Conservation (phyloP, 2,113 vertebrate genomes). For the Puntigrus tetrazona region DNA sequence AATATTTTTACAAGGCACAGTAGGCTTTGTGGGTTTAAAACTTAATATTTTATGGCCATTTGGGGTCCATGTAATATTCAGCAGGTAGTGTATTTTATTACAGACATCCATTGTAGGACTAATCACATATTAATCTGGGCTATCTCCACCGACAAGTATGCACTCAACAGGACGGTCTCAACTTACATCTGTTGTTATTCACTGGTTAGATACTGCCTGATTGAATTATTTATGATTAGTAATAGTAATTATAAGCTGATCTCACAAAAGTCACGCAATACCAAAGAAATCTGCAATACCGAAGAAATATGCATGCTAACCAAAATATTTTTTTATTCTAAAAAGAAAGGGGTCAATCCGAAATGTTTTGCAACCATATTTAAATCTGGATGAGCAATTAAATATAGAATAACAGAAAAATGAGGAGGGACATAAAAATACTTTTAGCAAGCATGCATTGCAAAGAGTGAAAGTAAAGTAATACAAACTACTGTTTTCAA, state of each 20-base stretch:
- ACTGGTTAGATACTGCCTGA: background rate
- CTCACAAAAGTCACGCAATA: background rate
- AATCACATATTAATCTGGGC: background rate
- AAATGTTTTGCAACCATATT: background rate
- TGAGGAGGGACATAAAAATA: background rate
- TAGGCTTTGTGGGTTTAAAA: background rate
- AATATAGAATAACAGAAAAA: background rate
- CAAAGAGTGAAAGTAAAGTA: background rate
- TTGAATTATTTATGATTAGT: background rate
- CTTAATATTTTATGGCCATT: slow-evolving; percentile 11
- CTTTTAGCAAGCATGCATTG: background rate
- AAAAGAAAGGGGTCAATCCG: background rate
- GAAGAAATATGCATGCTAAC: background rate
- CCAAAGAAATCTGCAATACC: background rate
- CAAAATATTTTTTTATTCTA: background rate
- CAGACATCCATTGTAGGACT: background rate
- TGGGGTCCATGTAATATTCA: background rate
- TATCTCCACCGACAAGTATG: background rate
- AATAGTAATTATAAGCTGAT: background rate
- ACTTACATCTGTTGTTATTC: background rate
- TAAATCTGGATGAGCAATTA: background rate
- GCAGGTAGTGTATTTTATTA: background rate
- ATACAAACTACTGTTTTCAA: background rate
- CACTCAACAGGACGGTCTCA: background rate
- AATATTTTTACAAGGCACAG: slow-evolving; percentile 15